Evolutionary conservation across 2,888 invertebrate species (phyloP).

Genomic region (Ganaspis brasiliensis): DNA sequence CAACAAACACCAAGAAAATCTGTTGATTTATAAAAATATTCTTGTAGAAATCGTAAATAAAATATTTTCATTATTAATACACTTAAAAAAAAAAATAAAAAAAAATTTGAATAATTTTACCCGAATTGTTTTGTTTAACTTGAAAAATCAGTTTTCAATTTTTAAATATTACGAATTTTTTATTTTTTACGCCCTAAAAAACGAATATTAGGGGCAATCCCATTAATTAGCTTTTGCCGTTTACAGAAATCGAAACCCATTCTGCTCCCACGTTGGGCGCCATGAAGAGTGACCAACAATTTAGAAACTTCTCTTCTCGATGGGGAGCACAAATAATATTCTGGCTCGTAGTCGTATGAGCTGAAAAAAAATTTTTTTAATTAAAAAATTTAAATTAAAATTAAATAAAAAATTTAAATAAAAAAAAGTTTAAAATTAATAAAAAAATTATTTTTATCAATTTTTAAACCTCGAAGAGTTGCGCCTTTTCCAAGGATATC

Average conservation of each 20-base stretch:
- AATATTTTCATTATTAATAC: no score
- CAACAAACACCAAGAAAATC: no score
- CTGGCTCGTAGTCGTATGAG: conserved; percentile 82
- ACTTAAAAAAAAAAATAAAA: no score
- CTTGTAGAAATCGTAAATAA: no score
- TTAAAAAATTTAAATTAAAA: no score
- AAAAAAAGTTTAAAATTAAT: neutral
- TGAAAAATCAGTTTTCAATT: no score
- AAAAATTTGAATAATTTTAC: no score
- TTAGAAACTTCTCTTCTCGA: conserved; percentile 84
- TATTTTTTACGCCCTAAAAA: conserved; percentile 82
- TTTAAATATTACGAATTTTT: neutral
- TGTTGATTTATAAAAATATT: no score
- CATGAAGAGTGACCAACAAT: conserved; percentile 84
- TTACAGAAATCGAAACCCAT: conserved; percentile 84
- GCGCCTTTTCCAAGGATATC: conserved; percentile 85
- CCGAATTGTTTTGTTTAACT: no score
- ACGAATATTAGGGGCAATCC: conserved; percentile 85
- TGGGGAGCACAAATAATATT: conserved; percentile 84
- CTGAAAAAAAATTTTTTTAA: conserved; percentile 50
- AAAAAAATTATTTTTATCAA: neutral
- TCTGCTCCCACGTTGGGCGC: conserved; percentile 83
- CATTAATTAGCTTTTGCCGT: conserved; percentile 83
- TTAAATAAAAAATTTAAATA: conserved; percentile 1
- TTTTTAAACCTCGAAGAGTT: conserved; percentile 77